Evolutionary conservation across 2,113 vertebrate genomes (phyloP).

Genomic region (Mormoops blainvillei): DNA sequence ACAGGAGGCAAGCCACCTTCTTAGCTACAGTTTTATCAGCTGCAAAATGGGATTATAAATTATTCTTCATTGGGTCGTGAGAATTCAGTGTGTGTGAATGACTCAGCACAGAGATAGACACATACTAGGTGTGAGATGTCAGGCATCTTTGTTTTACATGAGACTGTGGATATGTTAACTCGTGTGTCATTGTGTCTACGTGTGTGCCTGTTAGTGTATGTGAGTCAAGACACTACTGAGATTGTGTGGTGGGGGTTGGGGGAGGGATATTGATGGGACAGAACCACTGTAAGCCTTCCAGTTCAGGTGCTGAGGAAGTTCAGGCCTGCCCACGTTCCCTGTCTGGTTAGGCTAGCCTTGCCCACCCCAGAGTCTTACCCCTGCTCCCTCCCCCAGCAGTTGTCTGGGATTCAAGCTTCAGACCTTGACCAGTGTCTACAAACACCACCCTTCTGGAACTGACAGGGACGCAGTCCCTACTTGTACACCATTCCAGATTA

Average conservation of each 20-base stretch:
- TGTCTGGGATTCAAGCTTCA: background rate
- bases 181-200: background rate
- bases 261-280: background rate
- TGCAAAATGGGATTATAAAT: background rate
- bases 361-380: background rate
- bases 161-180: background rate
- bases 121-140: background rate
- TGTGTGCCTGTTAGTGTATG: background rate
- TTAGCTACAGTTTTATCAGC: background rate
- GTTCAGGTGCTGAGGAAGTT: background rate
- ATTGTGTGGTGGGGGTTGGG: background rate
- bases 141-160: background rate
- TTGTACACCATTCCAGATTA: background rate
- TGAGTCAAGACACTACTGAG: background rate
- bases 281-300: background rate
- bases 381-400: background rate
- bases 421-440: background rate
- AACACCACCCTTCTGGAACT: background rate
- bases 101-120: background rate
- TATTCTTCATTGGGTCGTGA: background rate
- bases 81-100: background rate
- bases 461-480: background rate
- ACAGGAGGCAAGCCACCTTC: background rate
- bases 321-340: background rate
- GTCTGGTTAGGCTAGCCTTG: background rate